phyloP scores from a whole-genome alignment of 2,113 vertebrate species.

The Silurus meridionalis region DNA sequence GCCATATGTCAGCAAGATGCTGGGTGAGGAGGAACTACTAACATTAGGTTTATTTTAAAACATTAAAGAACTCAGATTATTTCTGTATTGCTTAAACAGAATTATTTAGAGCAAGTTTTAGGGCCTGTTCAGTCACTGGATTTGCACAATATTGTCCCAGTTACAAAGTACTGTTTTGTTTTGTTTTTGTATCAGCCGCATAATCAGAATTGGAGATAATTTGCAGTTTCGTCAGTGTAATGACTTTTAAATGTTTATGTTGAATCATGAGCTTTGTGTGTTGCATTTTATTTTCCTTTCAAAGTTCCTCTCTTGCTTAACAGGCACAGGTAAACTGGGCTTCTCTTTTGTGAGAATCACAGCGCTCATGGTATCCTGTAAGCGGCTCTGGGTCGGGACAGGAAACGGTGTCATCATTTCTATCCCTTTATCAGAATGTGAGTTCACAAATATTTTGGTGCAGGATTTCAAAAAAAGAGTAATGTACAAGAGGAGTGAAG shows the following conservation, averaged over 20 bases:
- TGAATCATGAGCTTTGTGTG: neutral
- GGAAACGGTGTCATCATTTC: constrained; percentile 98
- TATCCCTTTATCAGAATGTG: constrained; percentile 95
- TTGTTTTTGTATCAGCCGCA: neutral
- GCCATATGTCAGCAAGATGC: constrained; percentile 99
- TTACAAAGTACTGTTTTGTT: neutral
- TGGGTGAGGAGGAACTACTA: constrained; percentile 74
- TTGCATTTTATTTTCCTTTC: neutral
- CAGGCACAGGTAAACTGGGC: constrained; percentile 95
- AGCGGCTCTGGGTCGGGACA: constrained; percentile 95
- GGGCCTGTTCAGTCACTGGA: neutral
- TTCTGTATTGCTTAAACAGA: neutral
- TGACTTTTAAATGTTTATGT: neutral
- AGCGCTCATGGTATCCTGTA: constrained; percentile 91
- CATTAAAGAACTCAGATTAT: neutral
- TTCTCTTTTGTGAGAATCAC: constrained; percentile 98
- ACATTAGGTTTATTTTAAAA: neutral
- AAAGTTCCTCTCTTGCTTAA: neutral
- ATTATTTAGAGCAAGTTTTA: neutral
- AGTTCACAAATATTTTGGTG: constrained; percentile 51
- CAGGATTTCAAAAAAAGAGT: neutral
- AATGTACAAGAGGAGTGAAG: neutral
- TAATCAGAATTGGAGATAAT: neutral
- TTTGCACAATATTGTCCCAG: neutral
- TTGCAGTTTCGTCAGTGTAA: neutral